Evolutionary conservation across 1,140 invertebrate genomes (phyloP), one percentile per base, ranked within the genome.

Genomic region (Pectinophora gossypiella): DNA sequence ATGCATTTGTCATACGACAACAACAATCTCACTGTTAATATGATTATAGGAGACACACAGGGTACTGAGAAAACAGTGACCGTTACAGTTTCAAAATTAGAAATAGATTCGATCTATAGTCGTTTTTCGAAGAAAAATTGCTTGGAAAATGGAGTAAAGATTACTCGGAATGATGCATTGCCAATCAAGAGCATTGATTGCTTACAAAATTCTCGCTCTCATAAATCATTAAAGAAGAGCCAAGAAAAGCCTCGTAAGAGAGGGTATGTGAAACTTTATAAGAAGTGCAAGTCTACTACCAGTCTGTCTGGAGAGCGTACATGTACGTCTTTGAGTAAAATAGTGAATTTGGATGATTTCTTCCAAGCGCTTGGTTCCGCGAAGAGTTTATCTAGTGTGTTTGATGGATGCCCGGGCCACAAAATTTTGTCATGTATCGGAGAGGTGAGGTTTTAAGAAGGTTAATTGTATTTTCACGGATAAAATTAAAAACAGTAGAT

Each of bases 211-310:
- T n/a, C n/a, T n/a, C n/a, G n/a, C n/a, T n/a, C n/a, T n/a, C n/a
- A n/a, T n/a, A n/a, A n/a, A n/a, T n/a, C n/a, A n/a, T n/a, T n/a
- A n/a, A n/a, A 32, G 1, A 32, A 32, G 27, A 32, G 27, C n/a
- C 27, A 32, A 32, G n/a, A n/a, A 32, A 12, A 32, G 7, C 9
- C 1, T 32, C 6, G 10, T 23, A 68, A 50, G 54, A 76, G 60
- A 51, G 51, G 50, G 48, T 83, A 61, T 44, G 54, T 71, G n/a
- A 76, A 50, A 48, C 60, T 77, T 21, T 75, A 75, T 44, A 82
- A 63, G 49, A 82, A 82, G 70, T 82, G 75, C 42, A 82, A 82
- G 51, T 82, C 80, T 0, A 73, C 68, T 27, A 67, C 79, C 1
- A 72, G 60, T 19, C 65, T 77, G 48, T 49, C 51, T 2, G 47